Conservation (phyloP, 2,888 invertebrate genomes). For the Dynastes tityus region DNA sequence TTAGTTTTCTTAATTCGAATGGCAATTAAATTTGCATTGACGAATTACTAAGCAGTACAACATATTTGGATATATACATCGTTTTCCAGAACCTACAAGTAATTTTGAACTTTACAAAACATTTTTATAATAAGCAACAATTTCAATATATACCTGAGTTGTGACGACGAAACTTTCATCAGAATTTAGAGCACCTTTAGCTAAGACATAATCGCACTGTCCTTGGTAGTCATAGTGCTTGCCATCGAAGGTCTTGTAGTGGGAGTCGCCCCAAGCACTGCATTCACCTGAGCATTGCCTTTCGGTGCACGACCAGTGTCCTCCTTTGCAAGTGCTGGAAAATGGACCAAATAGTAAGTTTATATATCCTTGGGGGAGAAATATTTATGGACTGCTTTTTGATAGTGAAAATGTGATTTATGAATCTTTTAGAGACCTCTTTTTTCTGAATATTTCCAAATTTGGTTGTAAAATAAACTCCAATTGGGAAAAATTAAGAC, state of each 20-base stretch:
- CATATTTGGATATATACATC: too few relatives aligned
- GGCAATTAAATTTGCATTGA: too few relatives aligned
- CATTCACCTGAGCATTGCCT: conserved; percentile 85
- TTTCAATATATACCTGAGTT: conserved; percentile 74
- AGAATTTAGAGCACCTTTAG: conserved; percentile 78
- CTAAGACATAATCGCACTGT: conserved; percentile 88
- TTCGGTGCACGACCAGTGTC: conserved; percentile 86
- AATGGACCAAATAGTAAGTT: conserved; percentile 37
- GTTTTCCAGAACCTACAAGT: too few relatives aligned
- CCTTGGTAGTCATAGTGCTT: conserved; percentile 89
- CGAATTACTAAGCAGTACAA: too few relatives aligned
- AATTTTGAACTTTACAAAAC: too few relatives aligned
- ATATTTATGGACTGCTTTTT: background rate
- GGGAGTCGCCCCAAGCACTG: conserved; percentile 92
- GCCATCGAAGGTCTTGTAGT: conserved; percentile 90
- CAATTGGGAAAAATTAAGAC: too few relatives aligned
- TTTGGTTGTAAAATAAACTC: too few relatives aligned
- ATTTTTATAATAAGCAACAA: too few relatives aligned
- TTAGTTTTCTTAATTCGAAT: too few relatives aligned
- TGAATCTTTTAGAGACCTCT: too few relatives aligned
- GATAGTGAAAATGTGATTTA: too few relatives aligned
- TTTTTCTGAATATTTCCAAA: too few relatives aligned
- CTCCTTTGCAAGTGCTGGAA: conserved; percentile 79
- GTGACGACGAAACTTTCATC: conserved; percentile 83
- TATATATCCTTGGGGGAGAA: background rate